Conservation (phyloP, 1,140 invertebrate genomes). For the Portunus trituberculatus region DNA sequence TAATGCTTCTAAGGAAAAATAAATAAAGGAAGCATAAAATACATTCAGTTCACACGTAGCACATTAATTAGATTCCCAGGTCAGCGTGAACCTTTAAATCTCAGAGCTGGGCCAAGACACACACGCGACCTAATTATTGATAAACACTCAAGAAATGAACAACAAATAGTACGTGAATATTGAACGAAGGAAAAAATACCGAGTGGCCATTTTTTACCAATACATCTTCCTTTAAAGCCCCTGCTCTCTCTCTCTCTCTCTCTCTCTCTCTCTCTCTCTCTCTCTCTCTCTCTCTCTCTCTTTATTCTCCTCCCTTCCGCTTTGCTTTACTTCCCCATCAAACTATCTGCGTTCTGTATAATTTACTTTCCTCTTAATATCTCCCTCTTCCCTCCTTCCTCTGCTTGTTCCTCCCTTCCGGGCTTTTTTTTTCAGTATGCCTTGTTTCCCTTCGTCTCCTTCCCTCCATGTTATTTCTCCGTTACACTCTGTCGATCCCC, state of each 20-base stretch:
- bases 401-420: slow-evolving; percentile 8
- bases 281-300: slow-evolving; percentile 6
- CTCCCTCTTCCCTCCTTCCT: not conserved
- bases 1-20: too few relatives aligned
- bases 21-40: too few relatives aligned
- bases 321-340: slow-evolving; percentile 21
- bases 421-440: not conserved
- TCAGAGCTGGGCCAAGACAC: too few relatives aligned
- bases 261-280: not conserved
- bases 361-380: slow-evolving; percentile 14
- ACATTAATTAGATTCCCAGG: too few relatives aligned
- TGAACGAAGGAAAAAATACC: not conserved
- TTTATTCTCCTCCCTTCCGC: not conserved
- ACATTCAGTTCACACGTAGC: too few relatives aligned
- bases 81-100: too few relatives aligned
- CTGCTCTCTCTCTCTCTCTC: not conserved
- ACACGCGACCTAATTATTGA: not conserved
- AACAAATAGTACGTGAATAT: not conserved
- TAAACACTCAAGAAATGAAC: not conserved
- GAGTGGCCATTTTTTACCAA: too few relatives aligned
- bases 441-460: not conserved
- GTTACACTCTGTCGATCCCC: slow-evolving; percentile 6
- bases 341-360: not conserved
- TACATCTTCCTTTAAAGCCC: not conserved
- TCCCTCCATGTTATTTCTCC: not conserved